A percentile compares a stretch with the other conserved stretches of the same genome.
These are phyloP conservation scores for Caenorhabditis inopinata DNA, from an alignment of 1,140 invertebrate species.

Conservation along the genomic window DNA sequence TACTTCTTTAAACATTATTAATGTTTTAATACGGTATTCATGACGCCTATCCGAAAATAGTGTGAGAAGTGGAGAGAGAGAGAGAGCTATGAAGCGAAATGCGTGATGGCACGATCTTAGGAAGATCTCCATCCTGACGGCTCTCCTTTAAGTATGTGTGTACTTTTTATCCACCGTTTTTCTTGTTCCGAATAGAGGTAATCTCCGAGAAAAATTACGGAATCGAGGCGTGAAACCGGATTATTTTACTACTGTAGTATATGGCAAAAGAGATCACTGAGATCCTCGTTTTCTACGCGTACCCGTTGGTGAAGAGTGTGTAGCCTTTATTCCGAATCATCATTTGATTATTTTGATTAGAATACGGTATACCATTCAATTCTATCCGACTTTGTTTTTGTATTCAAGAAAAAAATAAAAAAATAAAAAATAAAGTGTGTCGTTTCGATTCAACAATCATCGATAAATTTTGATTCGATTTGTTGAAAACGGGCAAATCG, in stretches of 20 bases:
- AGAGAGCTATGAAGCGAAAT: not conserved
- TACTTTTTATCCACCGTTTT: constrained; percentile 6
- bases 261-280: no score
- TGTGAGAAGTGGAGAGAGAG: not conserved
- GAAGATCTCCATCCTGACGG: not conserved
- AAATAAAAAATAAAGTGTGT: no score
- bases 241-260: constrained; percentile 8
- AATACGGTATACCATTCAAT: no score
- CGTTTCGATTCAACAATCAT: no score
- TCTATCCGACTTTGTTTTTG: no score
- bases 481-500: no score
- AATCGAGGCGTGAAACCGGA: constrained; percentile 11
- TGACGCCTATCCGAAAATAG: not conserved
- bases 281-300: no score
- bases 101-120: constrained; percentile 20
- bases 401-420: no score
- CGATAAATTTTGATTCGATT: no score
- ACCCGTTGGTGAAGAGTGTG: no score
- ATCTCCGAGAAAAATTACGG: not conserved
- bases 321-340: no score
- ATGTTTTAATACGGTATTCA: constrained; percentile 23
- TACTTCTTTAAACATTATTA: not conserved
- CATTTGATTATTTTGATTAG: no score
- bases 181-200: not conserved
- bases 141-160: not conserved